These are phyloP conservation scores for Onychorhynchus coronatus DNA, from an alignment of 2,113 vertebrate genomes.

Conservation along the genomic window DNA sequence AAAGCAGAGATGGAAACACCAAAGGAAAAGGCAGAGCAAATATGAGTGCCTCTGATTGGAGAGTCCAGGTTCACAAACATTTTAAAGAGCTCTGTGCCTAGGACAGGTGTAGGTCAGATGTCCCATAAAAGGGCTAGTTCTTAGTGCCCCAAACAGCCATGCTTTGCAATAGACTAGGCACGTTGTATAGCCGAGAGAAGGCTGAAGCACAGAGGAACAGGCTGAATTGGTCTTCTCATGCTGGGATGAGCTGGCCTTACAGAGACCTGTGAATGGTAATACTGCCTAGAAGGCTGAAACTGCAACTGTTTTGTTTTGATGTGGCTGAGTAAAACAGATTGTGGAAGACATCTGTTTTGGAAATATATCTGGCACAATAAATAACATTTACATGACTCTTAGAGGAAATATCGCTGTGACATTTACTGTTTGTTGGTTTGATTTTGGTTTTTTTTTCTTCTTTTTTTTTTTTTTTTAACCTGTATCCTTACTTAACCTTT, in stretches of 20 bases:
- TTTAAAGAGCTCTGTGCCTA: neutral
- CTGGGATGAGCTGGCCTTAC: neutral
- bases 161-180: accelerated
- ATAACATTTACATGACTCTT: slow-evolving; percentile 47
- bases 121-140: neutral
- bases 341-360: slow-evolving; percentile 50
- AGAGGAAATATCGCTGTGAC: slow-evolving; percentile 57
- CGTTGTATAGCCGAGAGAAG: neutral
- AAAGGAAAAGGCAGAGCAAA: neutral
- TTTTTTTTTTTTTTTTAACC: neutral
- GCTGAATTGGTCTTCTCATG: neutral
- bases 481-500: slow-evolving; percentile 42
- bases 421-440: slow-evolving; percentile 16
- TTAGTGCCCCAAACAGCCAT: no score
- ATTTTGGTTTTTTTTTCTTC: neutral
- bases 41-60: accelerated
- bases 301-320: slow-evolving; percentile 29
- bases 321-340: slow-evolving; percentile 30
- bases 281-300: slow-evolving; percentile 20
- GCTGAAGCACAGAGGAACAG: neutral
- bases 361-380: slow-evolving; percentile 64
- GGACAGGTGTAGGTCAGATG: neutral
- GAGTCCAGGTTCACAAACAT: neutral
- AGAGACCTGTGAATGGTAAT: neutral
- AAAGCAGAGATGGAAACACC: neutral